Conservation (phyloP, 2,113 vertebrate genomes). For the Phyllostomus discolor region DNA sequence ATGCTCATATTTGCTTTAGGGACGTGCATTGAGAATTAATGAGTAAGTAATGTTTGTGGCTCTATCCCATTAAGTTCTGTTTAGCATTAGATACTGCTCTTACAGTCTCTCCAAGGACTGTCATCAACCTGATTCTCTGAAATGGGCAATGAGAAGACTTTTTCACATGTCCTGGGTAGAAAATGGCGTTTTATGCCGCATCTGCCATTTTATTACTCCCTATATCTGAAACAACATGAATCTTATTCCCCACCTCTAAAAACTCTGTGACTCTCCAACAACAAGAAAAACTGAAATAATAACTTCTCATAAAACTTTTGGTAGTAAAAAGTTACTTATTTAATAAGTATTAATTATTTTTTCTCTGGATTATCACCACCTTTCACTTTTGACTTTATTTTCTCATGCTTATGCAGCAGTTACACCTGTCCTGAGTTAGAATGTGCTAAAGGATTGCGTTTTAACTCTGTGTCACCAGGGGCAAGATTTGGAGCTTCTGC, state of each 20-base stretch:
- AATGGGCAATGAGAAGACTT: neutral
- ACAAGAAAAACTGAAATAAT: neutral
- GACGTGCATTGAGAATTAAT: slow-evolving; percentile 28
- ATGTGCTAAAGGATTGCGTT: neutral
- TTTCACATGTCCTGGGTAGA: neutral
- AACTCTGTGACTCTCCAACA: neutral
- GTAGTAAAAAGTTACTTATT: neutral
- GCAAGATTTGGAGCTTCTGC: neutral
- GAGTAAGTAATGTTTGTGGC: slow-evolving; percentile 36
- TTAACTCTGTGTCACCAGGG: neutral
- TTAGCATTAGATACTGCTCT: slow-evolving; percentile 27
- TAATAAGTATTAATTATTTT: neutral
- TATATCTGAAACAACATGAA: neutral
- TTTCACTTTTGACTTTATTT: slow-evolving; percentile 17
- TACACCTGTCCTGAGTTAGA: neutral
- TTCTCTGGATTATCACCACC: neutral
- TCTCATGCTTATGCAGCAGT: neutral
- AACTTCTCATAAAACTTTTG: neutral
- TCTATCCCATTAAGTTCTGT: slow-evolving; percentile 22
- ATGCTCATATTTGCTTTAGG: neutral
- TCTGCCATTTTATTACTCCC: neutral
- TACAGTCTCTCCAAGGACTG: neutral
- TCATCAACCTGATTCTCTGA: neutral
- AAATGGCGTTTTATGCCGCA: neutral
- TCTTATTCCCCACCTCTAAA: neutral